A percentile compares a stretch with the other conserved stretches of the same genome.
These are phyloP conservation scores for Camponotus floridanus DNA, from an alignment of 1,140 invertebrate genomes.

Conservation along the genomic window DNA sequence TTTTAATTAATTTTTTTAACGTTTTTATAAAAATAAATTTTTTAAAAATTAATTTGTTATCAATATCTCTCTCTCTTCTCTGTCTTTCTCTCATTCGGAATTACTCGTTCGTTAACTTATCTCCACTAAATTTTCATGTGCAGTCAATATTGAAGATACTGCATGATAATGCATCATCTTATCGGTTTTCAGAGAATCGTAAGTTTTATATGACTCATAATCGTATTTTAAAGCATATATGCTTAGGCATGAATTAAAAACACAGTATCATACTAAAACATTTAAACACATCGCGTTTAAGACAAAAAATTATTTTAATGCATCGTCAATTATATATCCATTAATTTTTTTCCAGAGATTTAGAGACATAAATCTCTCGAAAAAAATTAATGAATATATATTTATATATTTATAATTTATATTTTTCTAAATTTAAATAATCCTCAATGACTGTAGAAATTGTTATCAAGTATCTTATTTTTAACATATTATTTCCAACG, in stretches of 20 bases:
- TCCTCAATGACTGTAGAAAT: not conserved
- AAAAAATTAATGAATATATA: too few species aligned
- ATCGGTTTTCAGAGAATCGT: conserved; percentile 18
- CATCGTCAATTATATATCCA: not conserved
- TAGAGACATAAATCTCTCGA: too few species aligned
- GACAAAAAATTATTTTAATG: not conserved
- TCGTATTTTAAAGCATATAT: not conserved
- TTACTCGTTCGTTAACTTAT: conserved; percentile 24
- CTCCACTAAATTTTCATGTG: conserved; percentile 7
- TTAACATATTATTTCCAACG: not conserved
- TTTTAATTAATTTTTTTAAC: too few species aligned
- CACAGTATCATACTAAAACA: not conserved
- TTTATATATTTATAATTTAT: not conserved
- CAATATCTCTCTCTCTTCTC: not conserved
- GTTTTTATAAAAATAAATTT: not conserved
- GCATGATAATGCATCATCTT: conserved; percentile 18
- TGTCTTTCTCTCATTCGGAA: not conserved
- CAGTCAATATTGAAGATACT: not conserved
- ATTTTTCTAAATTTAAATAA: not conserved
- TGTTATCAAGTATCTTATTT: not conserved
- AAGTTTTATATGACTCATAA: not conserved
- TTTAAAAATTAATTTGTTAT: not conserved
- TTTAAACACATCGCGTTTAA: not conserved
- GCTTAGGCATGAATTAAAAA: not conserved
- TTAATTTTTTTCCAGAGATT: not conserved